Conservation (phyloP, 1,140 invertebrate species). For the Luehdorfia chinensis region DNA sequence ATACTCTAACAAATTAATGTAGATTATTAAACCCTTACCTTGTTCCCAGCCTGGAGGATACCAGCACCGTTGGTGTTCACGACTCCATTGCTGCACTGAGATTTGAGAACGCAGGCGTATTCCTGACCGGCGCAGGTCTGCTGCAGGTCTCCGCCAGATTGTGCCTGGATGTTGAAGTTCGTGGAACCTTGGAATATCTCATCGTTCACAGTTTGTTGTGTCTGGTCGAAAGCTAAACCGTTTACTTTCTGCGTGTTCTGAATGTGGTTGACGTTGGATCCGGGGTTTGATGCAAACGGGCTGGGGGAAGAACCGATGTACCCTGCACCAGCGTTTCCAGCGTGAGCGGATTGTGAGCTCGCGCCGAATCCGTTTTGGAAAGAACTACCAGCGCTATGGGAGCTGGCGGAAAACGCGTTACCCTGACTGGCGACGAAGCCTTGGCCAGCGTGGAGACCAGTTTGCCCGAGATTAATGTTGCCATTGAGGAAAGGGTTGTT, state of each 20-base stretch:
- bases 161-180: slow-evolving; percentile 41
- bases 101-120: slow-evolving; percentile 77
- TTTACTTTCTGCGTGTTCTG: slow-evolving; percentile 48
- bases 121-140: slow-evolving; percentile 75
- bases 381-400: neutral
- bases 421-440: neutral
- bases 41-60: slow-evolving; percentile 67
- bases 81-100: slow-evolving; percentile 78
- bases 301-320: slow-evolving; percentile 53
- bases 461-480: slow-evolving; percentile 15
- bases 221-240: slow-evolving; percentile 47
- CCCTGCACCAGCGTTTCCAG: slow-evolving; percentile 30
- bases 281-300: slow-evolving; percentile 39
- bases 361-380: slow-evolving; percentile 8
- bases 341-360: slow-evolving; percentile 18
- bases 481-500: slow-evolving; percentile 44
- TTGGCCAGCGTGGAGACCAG: slow-evolving; percentile 28
- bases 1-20: too few relatives aligned
- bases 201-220: slow-evolving; percentile 49
- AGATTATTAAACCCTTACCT: slow-evolving; percentile 43
- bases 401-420: neutral
- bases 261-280: slow-evolving; percentile 53
- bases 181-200: slow-evolving; percentile 37
- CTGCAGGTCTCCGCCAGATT: slow-evolving; percentile 49
- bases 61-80: slow-evolving; percentile 69